Conservation (phyloP, 2,113 vertebrate species). For the Leucopternis melanops region DNA sequence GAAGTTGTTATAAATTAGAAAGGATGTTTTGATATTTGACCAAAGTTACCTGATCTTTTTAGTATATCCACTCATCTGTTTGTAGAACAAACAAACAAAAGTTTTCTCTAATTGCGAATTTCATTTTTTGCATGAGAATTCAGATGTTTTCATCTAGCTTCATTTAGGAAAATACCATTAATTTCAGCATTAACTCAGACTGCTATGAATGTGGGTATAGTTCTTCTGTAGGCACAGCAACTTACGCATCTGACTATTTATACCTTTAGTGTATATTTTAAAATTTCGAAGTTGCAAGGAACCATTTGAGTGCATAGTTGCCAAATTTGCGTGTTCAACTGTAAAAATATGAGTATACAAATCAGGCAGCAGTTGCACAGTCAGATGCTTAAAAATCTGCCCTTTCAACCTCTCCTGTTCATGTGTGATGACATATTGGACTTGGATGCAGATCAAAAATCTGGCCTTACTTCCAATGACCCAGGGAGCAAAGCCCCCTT, state of each 20-base stretch:
- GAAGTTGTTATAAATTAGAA: neutral
- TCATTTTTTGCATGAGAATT: neutral
- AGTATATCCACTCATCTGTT: neutral
- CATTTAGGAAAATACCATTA: neutral
- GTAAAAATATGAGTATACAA: neutral
- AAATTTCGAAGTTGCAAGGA: neutral
- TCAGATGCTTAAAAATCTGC: neutral
- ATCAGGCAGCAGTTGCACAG: neutral
- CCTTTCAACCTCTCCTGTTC: constrained; percentile 7
- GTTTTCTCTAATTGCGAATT: neutral
- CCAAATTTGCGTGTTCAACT: neutral
- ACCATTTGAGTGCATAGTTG: neutral
- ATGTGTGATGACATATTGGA: constrained; percentile 20
- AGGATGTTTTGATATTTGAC: neutral
- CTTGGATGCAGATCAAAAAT: constrained; percentile 21
- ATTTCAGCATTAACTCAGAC: neutral
- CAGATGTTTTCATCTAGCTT: neutral
- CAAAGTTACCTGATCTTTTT: neutral
- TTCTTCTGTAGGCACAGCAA: neutral
- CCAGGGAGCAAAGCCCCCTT: neutral
- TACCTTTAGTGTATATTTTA: neutral
- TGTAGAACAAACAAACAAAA: neutral
- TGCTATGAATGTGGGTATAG: neutral
- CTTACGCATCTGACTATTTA: neutral
- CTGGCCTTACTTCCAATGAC: neutral